Base-by-base conservation (phyloP, 2,888 invertebrate species). In the Crepidodera aurea region DNA sequence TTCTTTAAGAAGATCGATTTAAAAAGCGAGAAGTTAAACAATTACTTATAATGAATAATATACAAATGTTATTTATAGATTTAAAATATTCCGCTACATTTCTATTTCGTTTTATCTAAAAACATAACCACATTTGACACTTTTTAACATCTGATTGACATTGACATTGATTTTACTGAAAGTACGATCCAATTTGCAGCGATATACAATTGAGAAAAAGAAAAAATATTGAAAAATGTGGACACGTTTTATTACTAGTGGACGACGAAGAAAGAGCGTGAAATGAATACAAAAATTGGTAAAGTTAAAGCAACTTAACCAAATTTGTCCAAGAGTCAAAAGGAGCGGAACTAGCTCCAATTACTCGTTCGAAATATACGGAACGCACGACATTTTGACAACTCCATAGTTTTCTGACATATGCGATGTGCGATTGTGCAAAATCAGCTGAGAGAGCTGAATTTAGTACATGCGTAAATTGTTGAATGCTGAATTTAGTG, bases 381-480 rank as follows among this genome's bases (percentile, higher is more conserved):
- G n/a, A n/a, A n/a, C n/a, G n/a, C n/a, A n/a, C n/a, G n/a, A n/a
- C n/a, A 22, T 22, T 32, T 32, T 37, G 37, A 37, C 37, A 37
- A 37, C 2, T 13, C 1, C 13, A 13, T 12, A 13, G 37, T 40
- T 39, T 40, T 53, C 6, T 54, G 42, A 42, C 42, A 42, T 16
- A 8, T 27, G 18, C 27, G 27, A 25, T 54, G 12, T 48, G 48
- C 48, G 48, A 19, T 48, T 48, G 48, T 54, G 54, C 42, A 16
- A 55, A 55, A 55, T 55, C 55, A 55, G 55, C 55, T 54, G 54
- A 44, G 19, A 39, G 53, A 42, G 54, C 42, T 55, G 55, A 55
- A 55, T 44, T 54, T 55, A 55, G 46, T 55, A 55, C 55, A 55
- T 55, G 55, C 55, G 44, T 55, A 55, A 55, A 32, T 55, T 55